Base-by-base conservation (phyloP, 2,888 invertebrate genomes). In the Anticlea derivata region DNA sequence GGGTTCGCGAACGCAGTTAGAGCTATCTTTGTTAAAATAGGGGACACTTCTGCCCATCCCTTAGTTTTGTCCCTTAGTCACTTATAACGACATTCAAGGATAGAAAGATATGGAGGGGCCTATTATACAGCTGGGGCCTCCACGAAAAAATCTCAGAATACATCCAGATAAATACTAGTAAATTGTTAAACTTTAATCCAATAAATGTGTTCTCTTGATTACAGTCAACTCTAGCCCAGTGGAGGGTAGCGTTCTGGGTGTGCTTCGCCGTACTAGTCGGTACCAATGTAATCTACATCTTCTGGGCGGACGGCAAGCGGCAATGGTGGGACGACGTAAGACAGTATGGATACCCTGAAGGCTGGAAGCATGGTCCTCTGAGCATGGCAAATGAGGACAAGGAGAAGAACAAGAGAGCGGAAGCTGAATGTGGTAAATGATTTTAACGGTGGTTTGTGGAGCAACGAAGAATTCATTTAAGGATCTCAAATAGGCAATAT, bases 191-290 rank as follows among this genome's bases (percentile, higher is more conserved):
- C 17, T 17, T 3, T 3, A 17, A 3, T 17, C 17, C 4, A 17
- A 17, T 3, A 17, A 17, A 3, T 37, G 44, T 24, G 45, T 38
- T 31, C 52, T 55, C 30, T 48, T 61, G 63, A 17, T 88, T 90
- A n/a, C 80, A 93, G 93, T 92, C 93, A 63, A 92, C 92, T 5
- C 60, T 93, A 44, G 68, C 63, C 0, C 92, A 95, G 78, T 96
- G 96, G 96, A 84, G 93, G 7, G 68, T 91, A 0, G 95, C 95
- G 0, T 95, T 96, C 72, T 95, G 95, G 94, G 94, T 95, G 29
- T 93, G 94, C 31, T 92, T 94, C 33, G 92, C 79, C 0, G 93
- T 95, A 0, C 91, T 95, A 38, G 75, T 93, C 0, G 76, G 92
- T 0, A 94, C 95, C 1, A 94, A 94, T 66, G 53, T 93, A 0